Conservation (phyloP, 30 jellyfish, hydroid and myxozoan genomes). For the Nemopilema nomurai region DNA sequence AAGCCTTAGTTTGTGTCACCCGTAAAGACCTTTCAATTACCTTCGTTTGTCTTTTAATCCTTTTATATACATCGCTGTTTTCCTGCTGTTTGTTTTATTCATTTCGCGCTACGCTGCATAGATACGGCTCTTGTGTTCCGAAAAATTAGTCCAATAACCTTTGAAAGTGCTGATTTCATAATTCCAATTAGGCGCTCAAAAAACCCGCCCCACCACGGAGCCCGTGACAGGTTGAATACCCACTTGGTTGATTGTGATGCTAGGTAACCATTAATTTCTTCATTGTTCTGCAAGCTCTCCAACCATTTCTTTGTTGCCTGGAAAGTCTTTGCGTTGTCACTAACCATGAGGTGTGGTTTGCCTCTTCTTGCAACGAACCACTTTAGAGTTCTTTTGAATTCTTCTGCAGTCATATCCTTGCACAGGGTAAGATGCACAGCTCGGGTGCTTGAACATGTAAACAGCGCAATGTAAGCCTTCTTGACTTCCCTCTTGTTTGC, state of each 20-base stretch:
- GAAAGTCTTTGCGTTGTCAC: slow-evolving; percentile 77
- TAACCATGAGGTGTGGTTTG: slow-evolving; percentile 55
- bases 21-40: no score
- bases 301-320: slow-evolving; percentile 32
- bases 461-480: slow-evolving; percentile 66
- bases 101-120: no score
- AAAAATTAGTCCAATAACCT: slow-evolving; percentile 54
- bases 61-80: no score
- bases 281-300: slow-evolving; percentile 4
- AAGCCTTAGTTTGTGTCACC: no score
- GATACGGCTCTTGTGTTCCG: no score
- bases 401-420: slow-evolving; percentile 50
- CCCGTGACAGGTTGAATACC: slow-evolving; percentile 62
- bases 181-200: slow-evolving; percentile 54
- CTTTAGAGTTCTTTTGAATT: slow-evolving; percentile 35
- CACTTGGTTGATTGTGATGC: slow-evolving; percentile 43
- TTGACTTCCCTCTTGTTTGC: slow-evolving; percentile 22
- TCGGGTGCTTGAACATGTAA: slow-evolving; percentile 75
- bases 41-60: no score
- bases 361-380: slow-evolving; percentile 86
- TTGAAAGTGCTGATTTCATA: slow-evolving; percentile 38
- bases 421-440: slow-evolving; percentile 68
- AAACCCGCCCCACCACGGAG: slow-evolving; percentile 82
- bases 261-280: slow-evolving; percentile 33
- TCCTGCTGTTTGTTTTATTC: no score